A percentile compares a stretch with the other conserved stretches of the same genome.
Evolutionary conservation across 2,797 vertebrate genomes (phyloP).

Genomic region (Tokudaia tokunoshimensis): DNA sequence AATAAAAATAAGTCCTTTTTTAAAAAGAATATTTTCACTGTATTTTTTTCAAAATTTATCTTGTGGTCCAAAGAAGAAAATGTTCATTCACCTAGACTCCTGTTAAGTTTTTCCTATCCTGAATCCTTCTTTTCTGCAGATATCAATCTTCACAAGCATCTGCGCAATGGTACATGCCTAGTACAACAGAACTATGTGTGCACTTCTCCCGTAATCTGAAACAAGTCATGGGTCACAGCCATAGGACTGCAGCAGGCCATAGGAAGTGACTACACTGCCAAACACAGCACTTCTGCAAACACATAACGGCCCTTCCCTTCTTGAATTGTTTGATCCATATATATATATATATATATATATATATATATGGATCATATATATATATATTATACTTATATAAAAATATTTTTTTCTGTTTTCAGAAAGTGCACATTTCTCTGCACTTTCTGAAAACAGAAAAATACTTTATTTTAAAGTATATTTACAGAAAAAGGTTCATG

Average conservation of each 20-base stretch:
- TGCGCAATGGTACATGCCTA: background rate
- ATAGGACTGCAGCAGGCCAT: background rate
- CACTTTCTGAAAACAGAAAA: constrained; percentile 47
- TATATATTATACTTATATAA: too few species aligned
- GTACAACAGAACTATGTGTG: background rate
- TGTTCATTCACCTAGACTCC: background rate
- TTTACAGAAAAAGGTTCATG: background rate
- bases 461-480: constrained; percentile 43
- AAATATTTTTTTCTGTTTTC: too few species aligned
- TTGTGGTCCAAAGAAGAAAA: background rate
- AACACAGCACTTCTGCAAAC: background rate
- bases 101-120: background rate
- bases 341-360: too few species aligned
- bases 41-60: constrained; percentile 53
- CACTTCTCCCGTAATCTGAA: background rate
- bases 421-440: background rate
- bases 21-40: background rate
- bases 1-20: background rate
- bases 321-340: background rate
- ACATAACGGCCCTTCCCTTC: background rate
- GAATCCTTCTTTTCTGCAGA: background rate
- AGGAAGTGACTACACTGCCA: background rate
- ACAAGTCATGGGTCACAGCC: background rate
- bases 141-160: background rate
- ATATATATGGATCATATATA: too few species aligned